Evolutionary conservation across 2,888 invertebrate species (phyloP).

Genomic region (Dendrolimus pini): DNA sequence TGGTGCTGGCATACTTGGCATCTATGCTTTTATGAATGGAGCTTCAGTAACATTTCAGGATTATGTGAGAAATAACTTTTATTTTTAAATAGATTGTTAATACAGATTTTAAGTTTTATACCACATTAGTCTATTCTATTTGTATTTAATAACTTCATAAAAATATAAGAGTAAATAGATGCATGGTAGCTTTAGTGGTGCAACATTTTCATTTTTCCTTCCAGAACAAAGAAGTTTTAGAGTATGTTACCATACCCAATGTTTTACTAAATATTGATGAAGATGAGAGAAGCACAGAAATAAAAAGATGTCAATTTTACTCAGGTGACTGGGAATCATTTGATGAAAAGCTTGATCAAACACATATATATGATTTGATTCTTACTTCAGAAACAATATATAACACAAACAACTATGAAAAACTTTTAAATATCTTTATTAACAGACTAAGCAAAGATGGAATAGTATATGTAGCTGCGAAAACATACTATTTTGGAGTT

Average conservation of each 20-base stretch:
- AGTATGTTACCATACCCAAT: conserved; percentile 89
- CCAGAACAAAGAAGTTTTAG: conserved; percentile 91
- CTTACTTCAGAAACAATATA: conserved; percentile 96
- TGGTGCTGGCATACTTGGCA: conserved; percentile 93
- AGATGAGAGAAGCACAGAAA: conserved; percentile 36
- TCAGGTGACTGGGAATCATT: conserved; percentile 87
- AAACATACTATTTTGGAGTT: conserved; percentile 96
- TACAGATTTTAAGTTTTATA: no score
- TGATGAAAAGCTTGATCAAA: conserved; percentile 41
- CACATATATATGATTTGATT: conserved; percentile 85
- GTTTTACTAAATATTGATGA: conserved; percentile 80
- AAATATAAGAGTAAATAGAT: no score
- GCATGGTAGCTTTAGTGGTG: no score
- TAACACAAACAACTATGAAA: conserved; percentile 86
- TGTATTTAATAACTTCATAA: no score
- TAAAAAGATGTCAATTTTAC: conserved; percentile 74
- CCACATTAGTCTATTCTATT: no score
- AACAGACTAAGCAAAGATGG: conserved; percentile 79
- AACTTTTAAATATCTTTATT: conserved; percentile 83
- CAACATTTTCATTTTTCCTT: conserved; percentile 26
- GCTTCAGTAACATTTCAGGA: conserved; percentile 92
- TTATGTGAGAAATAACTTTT: conserved; percentile 82
- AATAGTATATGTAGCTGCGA: conserved; percentile 86
- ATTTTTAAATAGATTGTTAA: neutral
- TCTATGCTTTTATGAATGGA: conserved; percentile 82